Base-by-base conservation (phyloP, 2,888 invertebrate species). In the Clanis bilineata region DNA sequence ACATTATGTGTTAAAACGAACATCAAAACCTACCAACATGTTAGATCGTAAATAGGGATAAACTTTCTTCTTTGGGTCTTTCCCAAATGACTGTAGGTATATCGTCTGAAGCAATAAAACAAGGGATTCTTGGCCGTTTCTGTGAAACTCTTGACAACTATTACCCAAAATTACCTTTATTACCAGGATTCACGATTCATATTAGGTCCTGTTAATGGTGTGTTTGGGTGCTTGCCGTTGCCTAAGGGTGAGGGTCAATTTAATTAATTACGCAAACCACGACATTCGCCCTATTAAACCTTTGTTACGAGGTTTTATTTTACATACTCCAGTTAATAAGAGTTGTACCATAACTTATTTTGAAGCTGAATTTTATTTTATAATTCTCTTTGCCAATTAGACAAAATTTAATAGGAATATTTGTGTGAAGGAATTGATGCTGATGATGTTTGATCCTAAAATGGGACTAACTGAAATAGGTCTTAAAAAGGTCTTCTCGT, bases 261-360 rank as follows among this genome's bases (percentile, higher is more conserved):
- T 82, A 86, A 86, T 86, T 86, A 86, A 86, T 86, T 84, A 86
- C 80, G 77, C 70, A 72, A 79, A 82, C 85, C 85, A 68, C 86
- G 80, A 86, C 86, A 82, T 82, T 80, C 77, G 71, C 81, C 80
- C 83, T 82, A 83, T 85, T 85, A 83, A 83, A 83, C 82, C 82
- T 84, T 82, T 81, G 84, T 84, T 81, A 77, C 77, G 74, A 71
- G 66, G 76, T 78, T 80, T 82, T 80, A 80, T 81, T 78, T 79
- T 73, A 77, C 74, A 77, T 80, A 75, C 74, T 73, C 62, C 67
- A 67, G 72, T 71, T 71, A 62, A 73, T 74, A 66, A 61, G 62
- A 54, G 63, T 76, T 77, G 77, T 80, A 79, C 73, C 74, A 76
- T 78, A 77, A 4, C 18, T 1, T 21, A n/a, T n/a, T n/a, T n/a